Base-by-base conservation (phyloP, 2,113 vertebrate species). In the Xyliphius kryptos region DNA sequence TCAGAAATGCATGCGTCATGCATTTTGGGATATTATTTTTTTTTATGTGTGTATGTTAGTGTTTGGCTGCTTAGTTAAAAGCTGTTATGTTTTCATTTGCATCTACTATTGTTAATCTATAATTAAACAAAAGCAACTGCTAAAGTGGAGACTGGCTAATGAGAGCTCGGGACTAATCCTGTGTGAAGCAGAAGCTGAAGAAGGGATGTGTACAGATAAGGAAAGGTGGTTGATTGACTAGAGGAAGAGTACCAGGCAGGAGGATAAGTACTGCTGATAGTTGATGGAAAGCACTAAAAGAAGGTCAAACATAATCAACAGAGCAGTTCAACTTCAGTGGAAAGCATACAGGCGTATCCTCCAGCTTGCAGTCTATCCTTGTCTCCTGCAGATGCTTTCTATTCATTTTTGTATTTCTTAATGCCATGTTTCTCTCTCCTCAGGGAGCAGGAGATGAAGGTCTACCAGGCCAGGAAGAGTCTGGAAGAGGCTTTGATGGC, bases 381-480 rank as follows among this genome's bases (percentile, higher is more conserved):
- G 19, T 51, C 41, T 46, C 9, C 40, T 22, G 32, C 12, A 15
- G 3, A 12, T 22, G 32, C 17, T 14, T 5, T 26, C 53, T 47
- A 8, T 53, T 3, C 14, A 1, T 17, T 56, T 69, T 5, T 36
- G 46, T 47, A n/a, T n/a, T n/a, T n/a, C n/a, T 65, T 46, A n/a
- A n/a, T n/a, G n/a, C n/a, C n/a, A n/a, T n/a, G n/a, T 15, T 10
- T 57, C 11, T 50, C 11, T 60, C 20, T 59, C 54, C 44, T 38
- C 69, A 97, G 94, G 75, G 92, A 94, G 79, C 94, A 97, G 79
- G 94, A 97, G 77, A 77, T 91, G 73, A 87, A 91, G 70, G 94
- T 95, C 13, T 81, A 84, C 21, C 88, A 92, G 69, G 92, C 93
- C 14, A 86, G 94, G 5, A 89, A 88, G 71, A 94, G 90, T 56